A percentile compares a stretch with the other conserved stretches of the same genome.
These are phyloP conservation scores for Halisarca cf. caerulea DNA, from an alignment of 37 sponge, comb jelly and placozoan species.

Conservation along the genomic window DNA sequence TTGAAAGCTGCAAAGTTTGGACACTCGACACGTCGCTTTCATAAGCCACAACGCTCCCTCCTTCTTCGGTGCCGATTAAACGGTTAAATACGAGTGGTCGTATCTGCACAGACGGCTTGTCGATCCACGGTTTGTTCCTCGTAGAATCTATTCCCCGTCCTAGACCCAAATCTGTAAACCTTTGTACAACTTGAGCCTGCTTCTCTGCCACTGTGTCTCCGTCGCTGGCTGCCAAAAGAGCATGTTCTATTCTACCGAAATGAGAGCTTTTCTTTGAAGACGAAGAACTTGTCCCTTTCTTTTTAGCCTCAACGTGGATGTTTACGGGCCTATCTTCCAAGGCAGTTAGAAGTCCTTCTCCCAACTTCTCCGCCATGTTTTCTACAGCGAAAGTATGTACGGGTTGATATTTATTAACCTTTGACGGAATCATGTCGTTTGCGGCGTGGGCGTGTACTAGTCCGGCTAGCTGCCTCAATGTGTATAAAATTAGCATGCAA, in stretches of 20 bases:
- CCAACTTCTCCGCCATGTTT: slow-evolving; percentile 9
- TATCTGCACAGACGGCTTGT: slow-evolving; percentile 43
- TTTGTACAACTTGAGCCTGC: background rate
- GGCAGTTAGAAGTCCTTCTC: background rate
- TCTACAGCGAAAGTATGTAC: too few species aligned
- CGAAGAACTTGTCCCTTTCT: background rate
- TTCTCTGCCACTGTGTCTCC: background rate
- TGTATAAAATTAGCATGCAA: too few species aligned
- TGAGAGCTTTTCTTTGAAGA: background rate
- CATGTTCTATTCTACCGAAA: background rate
- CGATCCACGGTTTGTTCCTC: slow-evolving; percentile 33
- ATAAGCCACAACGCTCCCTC: slow-evolving; percentile 19
- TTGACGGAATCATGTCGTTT: too few species aligned
- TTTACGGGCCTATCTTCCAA: background rate
- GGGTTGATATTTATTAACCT: too few species aligned
- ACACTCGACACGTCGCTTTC: slow-evolving; percentile 3
- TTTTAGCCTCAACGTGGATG: background rate
- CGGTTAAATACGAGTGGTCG: background rate
- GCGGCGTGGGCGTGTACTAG: too few species aligned
- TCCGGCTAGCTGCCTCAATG: too few species aligned
- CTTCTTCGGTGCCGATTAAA: slow-evolving; percentile 11
- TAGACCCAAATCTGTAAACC: slow-evolving; percentile 37
- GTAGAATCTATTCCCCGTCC: slow-evolving; percentile 49
- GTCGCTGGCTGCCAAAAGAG: background rate
- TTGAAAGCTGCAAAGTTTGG: background rate